Conservation (phyloP, 2,888 invertebrate genomes). For the Mesopsocus fuscifrons region DNA sequence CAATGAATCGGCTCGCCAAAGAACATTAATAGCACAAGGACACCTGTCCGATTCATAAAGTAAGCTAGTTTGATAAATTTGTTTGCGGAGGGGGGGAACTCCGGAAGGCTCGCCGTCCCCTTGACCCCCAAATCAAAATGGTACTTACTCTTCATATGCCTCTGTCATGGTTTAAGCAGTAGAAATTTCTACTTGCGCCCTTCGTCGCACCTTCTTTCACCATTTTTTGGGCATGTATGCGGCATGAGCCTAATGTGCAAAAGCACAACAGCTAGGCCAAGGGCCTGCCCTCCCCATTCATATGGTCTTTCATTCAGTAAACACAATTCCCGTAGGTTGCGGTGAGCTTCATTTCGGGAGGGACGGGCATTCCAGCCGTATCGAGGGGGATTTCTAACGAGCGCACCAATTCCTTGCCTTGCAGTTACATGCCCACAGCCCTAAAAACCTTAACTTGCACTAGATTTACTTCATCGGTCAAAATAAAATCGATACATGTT, state of each 20-base stretch:
- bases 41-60: too few species aligned
- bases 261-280: slow-evolving; percentile 6
- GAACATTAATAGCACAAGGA: not conserved
- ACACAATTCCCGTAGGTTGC: not conserved
- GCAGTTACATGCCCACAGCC: not conserved
- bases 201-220: slow-evolving; percentile 63
- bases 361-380: too few species aligned
- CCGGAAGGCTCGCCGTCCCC: too few species aligned
- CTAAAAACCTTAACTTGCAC: not conserved
- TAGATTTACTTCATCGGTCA: not conserved
- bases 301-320: slow-evolving; percentile 7
- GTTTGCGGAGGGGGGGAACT: too few species aligned
- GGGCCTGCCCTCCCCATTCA: slow-evolving; percentile 8
- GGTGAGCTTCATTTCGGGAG: too few species aligned
- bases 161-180: slow-evolving; percentile 78
- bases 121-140: too few species aligned
- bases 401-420: too few species aligned
- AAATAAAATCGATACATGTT: slow-evolving; percentile 10
- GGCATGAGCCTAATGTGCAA: slow-evolving; percentile 2
- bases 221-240: slow-evolving; percentile 52
- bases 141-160: slow-evolving; percentile 75
- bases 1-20: not conserved
- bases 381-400: too few species aligned
- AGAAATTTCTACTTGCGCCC: slow-evolving; percentile 67
- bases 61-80: too few species aligned